A percentile compares a stretch with the other conserved stretches of the same genome.
Evolutionary conservation across 2,797 vertebrate genomes (phyloP).

Genomic region (Semotilus atromaculatus): DNA sequence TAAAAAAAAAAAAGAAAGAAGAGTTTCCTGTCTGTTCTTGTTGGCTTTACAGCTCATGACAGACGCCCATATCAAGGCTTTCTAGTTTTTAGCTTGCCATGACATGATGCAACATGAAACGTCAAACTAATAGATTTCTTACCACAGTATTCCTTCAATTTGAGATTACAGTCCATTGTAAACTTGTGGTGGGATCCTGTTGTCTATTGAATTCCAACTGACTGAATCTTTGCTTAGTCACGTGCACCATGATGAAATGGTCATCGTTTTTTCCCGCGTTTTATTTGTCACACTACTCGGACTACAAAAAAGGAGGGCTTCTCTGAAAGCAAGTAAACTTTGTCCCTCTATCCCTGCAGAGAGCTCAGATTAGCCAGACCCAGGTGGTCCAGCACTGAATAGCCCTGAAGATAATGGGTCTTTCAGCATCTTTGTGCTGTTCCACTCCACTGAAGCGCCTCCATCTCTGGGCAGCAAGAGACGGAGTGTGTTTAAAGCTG

Average conservation of each 20-base stretch:
- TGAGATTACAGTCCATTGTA: not conserved
- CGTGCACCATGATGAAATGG: not conserved
- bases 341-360: conserved; percentile 28
- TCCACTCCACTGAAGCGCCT: conserved; percentile 45
- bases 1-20: not conserved
- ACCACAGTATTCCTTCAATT: conserved; percentile 2
- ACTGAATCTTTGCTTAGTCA: conserved; percentile 3
- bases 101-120: not conserved
- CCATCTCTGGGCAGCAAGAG: conserved; percentile 34
- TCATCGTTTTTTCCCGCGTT: not conserved
- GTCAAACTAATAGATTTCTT: not conserved
- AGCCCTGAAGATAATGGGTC: conserved; percentile 42
- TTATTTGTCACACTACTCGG: conserved; percentile 29
- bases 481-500: conserved; percentile 28
- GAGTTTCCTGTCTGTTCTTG: not conserved
- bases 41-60: not conserved
- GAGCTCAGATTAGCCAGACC: conserved; percentile 44
- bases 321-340: conserved; percentile 43
- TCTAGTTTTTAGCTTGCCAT: conserved; percentile 4
- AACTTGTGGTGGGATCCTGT: not conserved
- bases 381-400: conserved; percentile 57
- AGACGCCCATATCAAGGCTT: not conserved
- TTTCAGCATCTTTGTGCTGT: conserved; percentile 45
- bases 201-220: not conserved
- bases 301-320: conserved; percentile 41